Evolutionary conservation across 2,113 vertebrate genomes (phyloP).

Genomic region (Oreotrochilus melanogaster): DNA sequence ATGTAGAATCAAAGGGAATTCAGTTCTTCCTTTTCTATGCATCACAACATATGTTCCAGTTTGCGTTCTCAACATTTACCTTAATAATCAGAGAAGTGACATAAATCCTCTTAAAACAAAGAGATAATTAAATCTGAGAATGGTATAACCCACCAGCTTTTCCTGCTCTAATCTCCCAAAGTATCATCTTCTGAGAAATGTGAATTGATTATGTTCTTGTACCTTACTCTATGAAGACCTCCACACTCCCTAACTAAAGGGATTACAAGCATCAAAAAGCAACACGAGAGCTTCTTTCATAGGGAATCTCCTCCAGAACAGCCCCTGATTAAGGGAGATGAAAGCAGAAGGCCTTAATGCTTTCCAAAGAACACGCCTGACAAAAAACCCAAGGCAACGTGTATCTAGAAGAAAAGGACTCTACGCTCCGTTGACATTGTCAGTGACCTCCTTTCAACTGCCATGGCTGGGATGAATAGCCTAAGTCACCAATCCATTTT

Average conservation of each 20-base stretch:
- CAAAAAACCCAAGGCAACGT: neutral
- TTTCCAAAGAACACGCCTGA: neutral
- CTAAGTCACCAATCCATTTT: slow-evolving; percentile 61
- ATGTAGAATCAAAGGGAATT: neutral
- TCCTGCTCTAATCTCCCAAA: neutral
- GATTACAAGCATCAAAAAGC: neutral
- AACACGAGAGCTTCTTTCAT: neutral
- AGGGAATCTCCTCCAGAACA: neutral
- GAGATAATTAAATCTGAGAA: neutral
- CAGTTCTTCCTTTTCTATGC: neutral
- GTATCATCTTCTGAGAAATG: neutral
- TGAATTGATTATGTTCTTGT: neutral
- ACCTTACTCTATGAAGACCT: neutral
- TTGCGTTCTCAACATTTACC: neutral
- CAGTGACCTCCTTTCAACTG: slow-evolving; percentile 55
- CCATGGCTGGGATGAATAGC: slow-evolving; percentile 44
- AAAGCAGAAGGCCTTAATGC: neutral
- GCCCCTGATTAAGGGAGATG: neutral
- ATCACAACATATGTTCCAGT: neutral
- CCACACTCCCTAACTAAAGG: neutral
- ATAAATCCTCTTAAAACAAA: neutral
- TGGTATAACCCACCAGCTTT: neutral
- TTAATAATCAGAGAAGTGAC: neutral
- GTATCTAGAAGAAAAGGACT: slow-evolving; percentile 12
- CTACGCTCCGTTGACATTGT: neutral